Evolutionary conservation across 2,113 vertebrate genomes (phyloP).

Genomic region (Rafetus swinhoei): DNA sequence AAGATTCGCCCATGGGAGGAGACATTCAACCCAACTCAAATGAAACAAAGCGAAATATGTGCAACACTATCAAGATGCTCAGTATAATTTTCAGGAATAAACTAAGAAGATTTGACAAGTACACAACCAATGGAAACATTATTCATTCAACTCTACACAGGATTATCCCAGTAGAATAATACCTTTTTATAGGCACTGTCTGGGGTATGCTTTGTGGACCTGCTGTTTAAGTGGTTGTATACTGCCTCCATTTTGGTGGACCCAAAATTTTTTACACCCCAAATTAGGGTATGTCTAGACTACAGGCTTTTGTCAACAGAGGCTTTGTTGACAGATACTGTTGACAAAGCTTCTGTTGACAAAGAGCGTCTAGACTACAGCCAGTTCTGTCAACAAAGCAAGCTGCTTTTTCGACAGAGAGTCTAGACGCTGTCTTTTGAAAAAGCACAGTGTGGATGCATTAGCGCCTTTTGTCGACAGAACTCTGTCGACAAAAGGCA

Average conservation of each 20-base stretch:
- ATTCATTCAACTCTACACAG: neutral
- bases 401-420: too few species aligned
- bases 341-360: too few species aligned
- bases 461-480: too few species aligned
- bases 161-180: neutral
- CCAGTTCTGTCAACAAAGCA: too few species aligned
- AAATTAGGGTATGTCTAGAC: too few species aligned
- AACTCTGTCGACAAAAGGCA: too few species aligned
- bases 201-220: neutral
- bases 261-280: neutral
- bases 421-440: too few species aligned
- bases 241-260: neutral
- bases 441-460: too few species aligned
- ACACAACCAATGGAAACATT: neutral
- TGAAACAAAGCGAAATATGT: neutral
- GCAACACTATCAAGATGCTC: neutral
- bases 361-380: too few species aligned
- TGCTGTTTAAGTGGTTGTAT: neutral
- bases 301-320: too few species aligned
- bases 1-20: neutral
- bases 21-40: neutral
- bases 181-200: neutral
- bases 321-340: too few species aligned
- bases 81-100: neutral
- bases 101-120: neutral